Evolutionary conservation across 2,113 vertebrate species (phyloP).

Genomic region (Grantiella picta): DNA sequence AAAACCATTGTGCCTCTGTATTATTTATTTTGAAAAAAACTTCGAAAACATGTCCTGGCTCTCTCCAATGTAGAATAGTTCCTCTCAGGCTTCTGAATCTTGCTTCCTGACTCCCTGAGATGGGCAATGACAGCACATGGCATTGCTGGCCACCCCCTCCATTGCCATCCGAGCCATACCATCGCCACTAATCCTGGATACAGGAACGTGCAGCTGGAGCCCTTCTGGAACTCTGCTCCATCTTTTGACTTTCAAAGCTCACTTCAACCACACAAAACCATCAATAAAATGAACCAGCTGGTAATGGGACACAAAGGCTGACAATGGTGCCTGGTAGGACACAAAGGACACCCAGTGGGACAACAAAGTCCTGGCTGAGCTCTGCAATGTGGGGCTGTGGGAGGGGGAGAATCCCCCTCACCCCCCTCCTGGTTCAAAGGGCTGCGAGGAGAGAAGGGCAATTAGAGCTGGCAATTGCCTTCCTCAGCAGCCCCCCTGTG

Average conservation of each 20-base stretch:
- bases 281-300: neutral
- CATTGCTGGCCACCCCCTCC: neutral
- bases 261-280: neutral
- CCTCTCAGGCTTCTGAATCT: neutral
- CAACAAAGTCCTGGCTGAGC: neutral
- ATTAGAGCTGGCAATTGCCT: neutral
- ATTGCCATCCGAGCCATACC: fast-evolving
- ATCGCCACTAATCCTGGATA: neutral
- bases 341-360: neutral
- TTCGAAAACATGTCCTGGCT: neutral
- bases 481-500: neutral
- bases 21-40: neutral
- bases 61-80: neutral
- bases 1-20: neutral
- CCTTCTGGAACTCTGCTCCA: neutral
- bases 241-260: constrained; percentile 3
- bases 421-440: neutral
- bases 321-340: neutral
- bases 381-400: neutral
- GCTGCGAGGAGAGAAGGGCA: neutral
- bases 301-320: neutral
- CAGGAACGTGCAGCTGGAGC: neutral
- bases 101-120: neutral
- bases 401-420: neutral
- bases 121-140: neutral